Percentiles rank a stretch among this genome's conserved stretches.
phyloP scores from a whole-genome alignment of 2,797 vertebrate species.

The Coilia nasus region DNA sequence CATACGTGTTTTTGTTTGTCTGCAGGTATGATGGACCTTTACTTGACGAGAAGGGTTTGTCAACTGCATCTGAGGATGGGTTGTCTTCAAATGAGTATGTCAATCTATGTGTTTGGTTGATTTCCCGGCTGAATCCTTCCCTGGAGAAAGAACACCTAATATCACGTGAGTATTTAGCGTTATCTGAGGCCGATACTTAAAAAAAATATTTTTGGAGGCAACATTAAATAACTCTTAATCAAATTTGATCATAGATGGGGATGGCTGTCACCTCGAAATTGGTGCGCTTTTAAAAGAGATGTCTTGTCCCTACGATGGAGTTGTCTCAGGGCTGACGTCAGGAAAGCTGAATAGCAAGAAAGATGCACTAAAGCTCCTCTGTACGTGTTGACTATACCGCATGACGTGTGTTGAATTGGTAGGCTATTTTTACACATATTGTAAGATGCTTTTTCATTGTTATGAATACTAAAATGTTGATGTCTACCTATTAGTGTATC shows the following conservation, averaged over 20 bases:
- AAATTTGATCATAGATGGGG: background rate
- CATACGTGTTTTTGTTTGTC: background rate
- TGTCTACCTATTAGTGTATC: slow-evolving; percentile 80
- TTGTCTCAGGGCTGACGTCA: slow-evolving; percentile 81
- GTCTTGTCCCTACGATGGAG: slow-evolving; percentile 80
- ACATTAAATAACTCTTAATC: background rate
- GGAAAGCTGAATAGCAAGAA: slow-evolving; percentile 73
- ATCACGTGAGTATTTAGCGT: background rate
- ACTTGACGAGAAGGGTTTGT: slow-evolving; percentile 80
- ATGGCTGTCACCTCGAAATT: slow-evolving; percentile 72
- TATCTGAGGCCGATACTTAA: background rate
- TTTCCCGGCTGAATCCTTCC: slow-evolving; percentile 78
- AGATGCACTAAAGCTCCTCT: slow-evolving; percentile 83
- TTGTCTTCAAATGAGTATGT: slow-evolving; percentile 83
- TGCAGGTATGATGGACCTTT: slow-evolving; percentile 86
- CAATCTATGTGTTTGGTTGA: slow-evolving; percentile 86
- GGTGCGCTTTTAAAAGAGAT: slow-evolving; percentile 89
- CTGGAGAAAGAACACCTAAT: slow-evolving; percentile 38
- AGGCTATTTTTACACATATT: background rate
- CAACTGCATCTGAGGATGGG: slow-evolving; percentile 79
- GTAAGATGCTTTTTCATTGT: background rate
- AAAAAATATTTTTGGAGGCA: background rate
- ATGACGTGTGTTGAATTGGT: background rate
- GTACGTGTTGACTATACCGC: slow-evolving; percentile 72
- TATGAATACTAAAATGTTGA: background rate